Percentiles rank a stretch among this genome's conserved stretches.
Conservation (phyloP, 2,888 invertebrate species). For the Spodoptera exigua region DNA sequence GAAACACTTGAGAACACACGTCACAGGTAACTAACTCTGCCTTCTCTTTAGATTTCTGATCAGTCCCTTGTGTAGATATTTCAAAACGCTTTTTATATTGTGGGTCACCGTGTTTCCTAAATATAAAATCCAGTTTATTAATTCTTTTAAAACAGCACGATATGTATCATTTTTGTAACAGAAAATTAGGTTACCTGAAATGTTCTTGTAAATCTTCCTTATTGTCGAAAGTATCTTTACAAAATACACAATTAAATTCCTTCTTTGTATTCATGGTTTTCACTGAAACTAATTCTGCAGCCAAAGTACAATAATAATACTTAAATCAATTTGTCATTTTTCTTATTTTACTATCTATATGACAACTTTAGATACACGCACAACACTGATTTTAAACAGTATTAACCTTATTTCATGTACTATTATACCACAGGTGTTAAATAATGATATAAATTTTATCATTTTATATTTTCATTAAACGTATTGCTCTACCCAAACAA, state of each 20-base stretch:
- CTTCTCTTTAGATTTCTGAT: conserved; percentile 70
- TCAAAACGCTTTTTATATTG: conserved; percentile 82
- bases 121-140: conserved; percentile 9
- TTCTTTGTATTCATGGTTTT: conserved; percentile 74
- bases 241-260: conserved; percentile 88
- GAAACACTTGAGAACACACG: conserved; percentile 89
- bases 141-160: background rate
- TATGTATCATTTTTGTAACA: conserved; percentile 6
- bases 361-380: background rate
- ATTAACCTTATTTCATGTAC: too few relatives aligned
- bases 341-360: conserved; percentile 4
- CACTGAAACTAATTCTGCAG: conserved; percentile 25
- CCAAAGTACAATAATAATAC: conserved; percentile 16
- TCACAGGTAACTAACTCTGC: conserved; percentile 87
- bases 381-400: background rate
- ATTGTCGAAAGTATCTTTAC: conserved; percentile 86
- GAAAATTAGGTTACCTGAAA: conserved; percentile 85
- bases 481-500: conserved; percentile 53
- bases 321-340: conserved; percentile 25
- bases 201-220: conserved; percentile 90
- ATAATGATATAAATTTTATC: too few relatives aligned
- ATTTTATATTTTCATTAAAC: conserved; percentile 3
- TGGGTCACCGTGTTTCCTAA: conserved; percentile 90
- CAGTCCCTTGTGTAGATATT: conserved; percentile 62
- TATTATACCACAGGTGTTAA: too few relatives aligned